phyloP scores from a whole-genome alignment of 1,140 invertebrate genomes.

The Drosophila repleta region DNA sequence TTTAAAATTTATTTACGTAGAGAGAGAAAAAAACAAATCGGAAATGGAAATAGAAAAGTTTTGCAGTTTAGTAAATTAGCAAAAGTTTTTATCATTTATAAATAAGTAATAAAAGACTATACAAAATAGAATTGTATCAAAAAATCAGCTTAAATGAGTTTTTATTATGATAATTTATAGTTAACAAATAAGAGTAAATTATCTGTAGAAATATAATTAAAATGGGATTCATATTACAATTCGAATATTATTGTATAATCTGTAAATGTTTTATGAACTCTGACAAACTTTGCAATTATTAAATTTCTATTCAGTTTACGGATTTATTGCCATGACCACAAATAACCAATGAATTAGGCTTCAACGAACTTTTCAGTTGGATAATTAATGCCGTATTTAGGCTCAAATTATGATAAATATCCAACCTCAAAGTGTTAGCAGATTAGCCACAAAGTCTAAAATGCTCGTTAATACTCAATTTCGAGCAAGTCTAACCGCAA shows the following conservation, averaged over 20 bases:
- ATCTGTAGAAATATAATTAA: too few species aligned
- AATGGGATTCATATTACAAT: too few species aligned
- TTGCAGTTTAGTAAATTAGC: too few species aligned
- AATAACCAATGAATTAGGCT: background rate
- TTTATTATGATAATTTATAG: too few species aligned
- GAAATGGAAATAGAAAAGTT: too few species aligned
- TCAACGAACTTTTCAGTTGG: background rate
- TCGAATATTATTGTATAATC: background rate
- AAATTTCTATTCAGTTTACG: background rate
- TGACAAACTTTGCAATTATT: background rate
- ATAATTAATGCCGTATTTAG: slow-evolving; percentile 2
- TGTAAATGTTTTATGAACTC: background rate
- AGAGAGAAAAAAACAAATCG: too few species aligned
- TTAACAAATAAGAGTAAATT: too few species aligned
- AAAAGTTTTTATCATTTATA: too few species aligned
- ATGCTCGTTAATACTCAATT: background rate
- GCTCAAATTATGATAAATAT: background rate
- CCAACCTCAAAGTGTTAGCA: slow-evolving; percentile 12
- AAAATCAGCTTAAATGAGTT: too few species aligned
- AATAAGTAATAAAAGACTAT: too few species aligned
- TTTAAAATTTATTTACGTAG: too few species aligned
- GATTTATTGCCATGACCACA: background rate
- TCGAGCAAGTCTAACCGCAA: background rate
- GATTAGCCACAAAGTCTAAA: background rate
- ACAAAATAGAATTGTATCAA: too few species aligned